Percentiles rank a stretch among this genome's conserved stretches.
These are phyloP conservation scores for Gopherus flavomarginatus DNA, from an alignment of 2,113 vertebrate genomes.

Conservation along the genomic window DNA sequence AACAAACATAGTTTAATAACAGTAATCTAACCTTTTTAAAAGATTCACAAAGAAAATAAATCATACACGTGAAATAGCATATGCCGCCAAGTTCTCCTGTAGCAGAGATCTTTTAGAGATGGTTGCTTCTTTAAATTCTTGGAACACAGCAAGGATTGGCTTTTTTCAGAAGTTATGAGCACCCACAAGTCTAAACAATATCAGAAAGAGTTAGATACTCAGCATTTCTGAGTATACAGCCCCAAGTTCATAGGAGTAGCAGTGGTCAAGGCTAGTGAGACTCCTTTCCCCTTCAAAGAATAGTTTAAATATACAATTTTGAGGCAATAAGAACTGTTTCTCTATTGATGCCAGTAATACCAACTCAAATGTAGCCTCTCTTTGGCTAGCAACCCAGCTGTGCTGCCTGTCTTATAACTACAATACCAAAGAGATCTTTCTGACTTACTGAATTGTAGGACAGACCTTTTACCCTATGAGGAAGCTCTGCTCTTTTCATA, in stretches of 20 bases:
- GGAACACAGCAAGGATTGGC: background rate
- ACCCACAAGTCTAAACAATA: background rate
- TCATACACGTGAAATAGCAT: background rate
- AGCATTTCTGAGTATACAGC: background rate
- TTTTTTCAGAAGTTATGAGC: background rate
- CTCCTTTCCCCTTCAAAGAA: background rate
- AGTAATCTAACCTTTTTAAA: background rate
- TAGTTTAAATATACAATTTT: background rate
- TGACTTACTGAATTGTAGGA: background rate
- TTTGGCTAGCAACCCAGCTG: background rate
- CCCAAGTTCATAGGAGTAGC: background rate
- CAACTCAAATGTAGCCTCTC: background rate
- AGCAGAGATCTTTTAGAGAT: background rate
- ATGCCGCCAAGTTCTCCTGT: background rate
- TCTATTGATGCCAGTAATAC: background rate
- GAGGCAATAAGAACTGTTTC: background rate
- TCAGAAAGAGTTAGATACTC: background rate
- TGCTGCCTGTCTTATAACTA: background rate
- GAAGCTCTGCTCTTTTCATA: background rate
- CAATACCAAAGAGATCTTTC: background rate
- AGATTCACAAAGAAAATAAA: background rate
- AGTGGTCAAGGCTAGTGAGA: background rate
- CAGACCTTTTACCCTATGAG: background rate
- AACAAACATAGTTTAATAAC: background rate
- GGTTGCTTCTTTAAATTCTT: background rate